Conservation (phyloP, 2,113 vertebrate species). For the Lipophrys pholis region DNA sequence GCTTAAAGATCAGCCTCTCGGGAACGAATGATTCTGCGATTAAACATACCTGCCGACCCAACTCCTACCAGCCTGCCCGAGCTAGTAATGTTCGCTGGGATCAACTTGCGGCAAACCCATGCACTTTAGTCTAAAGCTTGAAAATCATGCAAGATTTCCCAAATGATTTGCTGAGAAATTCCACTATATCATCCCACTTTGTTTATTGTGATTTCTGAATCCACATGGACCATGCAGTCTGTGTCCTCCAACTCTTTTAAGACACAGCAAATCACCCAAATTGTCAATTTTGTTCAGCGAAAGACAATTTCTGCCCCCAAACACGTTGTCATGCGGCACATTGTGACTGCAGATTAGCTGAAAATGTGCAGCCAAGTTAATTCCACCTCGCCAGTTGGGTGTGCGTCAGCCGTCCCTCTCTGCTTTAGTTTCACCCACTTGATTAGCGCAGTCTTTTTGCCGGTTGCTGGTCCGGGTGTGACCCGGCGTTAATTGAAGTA, state of each 20-base stretch:
- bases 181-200: too few species aligned
- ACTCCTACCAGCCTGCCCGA: too few species aligned
- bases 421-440: constrained; percentile 5
- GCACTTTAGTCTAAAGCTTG: too few species aligned
- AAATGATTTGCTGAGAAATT: too few species aligned
- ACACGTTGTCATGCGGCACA: background rate
- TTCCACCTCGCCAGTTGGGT: background rate
- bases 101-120: background rate
- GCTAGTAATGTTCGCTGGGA: too few species aligned
- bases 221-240: too few species aligned
- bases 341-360: background rate
- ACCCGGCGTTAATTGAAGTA: constrained; percentile 56
- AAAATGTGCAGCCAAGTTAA: background rate
- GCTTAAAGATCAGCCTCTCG: constrained; percentile 32
- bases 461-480: constrained; percentile 1
- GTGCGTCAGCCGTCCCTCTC: constrained; percentile 11
- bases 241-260: too few species aligned
- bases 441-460: constrained; percentile 11
- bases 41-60: constrained; percentile 7
- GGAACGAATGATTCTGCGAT: constrained; percentile 17
- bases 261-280: too few species aligned
- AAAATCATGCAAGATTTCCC: background rate
- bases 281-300: too few species aligned
- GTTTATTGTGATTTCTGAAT: too few species aligned
- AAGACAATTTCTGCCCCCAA: too few species aligned